Base-by-base conservation (phyloP, 2,888 invertebrate genomes). In the Julus scandinavius region DNA sequence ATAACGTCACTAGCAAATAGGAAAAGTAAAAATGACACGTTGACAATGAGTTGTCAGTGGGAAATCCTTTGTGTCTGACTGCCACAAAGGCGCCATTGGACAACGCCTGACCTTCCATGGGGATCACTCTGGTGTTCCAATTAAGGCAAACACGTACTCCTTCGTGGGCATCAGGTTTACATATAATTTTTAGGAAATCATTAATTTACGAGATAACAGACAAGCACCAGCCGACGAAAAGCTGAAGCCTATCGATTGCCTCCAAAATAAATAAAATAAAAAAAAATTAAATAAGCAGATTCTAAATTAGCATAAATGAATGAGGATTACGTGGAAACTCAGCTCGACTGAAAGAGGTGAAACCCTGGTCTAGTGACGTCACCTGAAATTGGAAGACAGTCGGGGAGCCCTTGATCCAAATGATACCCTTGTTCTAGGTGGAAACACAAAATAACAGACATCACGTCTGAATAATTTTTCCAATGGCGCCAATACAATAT, bases 221-320 rank as follows among this genome's bases (percentile, higher is more conserved):
- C 63, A 20, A 20, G 20, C 63, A 7, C 20, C n/a, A 63, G 63
- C n/a, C 63, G 63, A n/a, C 20, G 63, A 63, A 63, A 17, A 20
- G 20, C 63, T n/a, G 63, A 63, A 63, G 20, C 63, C 63, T 20
- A 63, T 63, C 63, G 63, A 63, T 63, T 63, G 63, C 63, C 63
- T 63, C 20, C 63, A 7, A 63, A 63, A 20, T 20, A 63, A 54
- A 15, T 3, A 4, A 15, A 15, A 15, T 3, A 15, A 13, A 63
- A 63, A 63, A 63, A 63, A 29, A 29, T 63, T 20, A 63, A 20
- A 63, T 63, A 63, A 63, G 20, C 63, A 4, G 63, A 63, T 63
- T 63, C 63, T 7, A 0, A 20, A 63, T 63, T 63, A 20, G 63
- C 63, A 63, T 63, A 20, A 63, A n/a, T 20, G 63, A 63, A n/a